Evolutionary conservation across 2,113 vertebrate species (phyloP), one percentile per base, ranked within the genome.

Genomic region (Mustela lutreola): DNA sequence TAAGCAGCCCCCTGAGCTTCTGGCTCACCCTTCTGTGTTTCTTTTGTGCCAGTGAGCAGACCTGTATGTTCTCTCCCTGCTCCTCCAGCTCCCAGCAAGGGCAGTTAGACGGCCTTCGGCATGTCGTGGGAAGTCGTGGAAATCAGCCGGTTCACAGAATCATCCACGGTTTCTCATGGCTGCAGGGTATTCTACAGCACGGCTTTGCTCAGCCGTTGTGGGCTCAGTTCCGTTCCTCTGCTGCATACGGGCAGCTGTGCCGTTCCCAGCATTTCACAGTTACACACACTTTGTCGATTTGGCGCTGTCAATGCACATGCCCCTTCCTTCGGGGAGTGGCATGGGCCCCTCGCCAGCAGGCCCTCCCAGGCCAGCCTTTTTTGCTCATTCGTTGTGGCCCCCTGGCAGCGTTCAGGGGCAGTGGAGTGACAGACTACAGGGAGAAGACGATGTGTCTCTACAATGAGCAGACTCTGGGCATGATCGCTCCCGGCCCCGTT

Each of bases 171-270:
- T 33, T 67, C 63, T 67, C n/a, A 15, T 4, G 4, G 4, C 24
- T 53, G 42, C 7, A 0, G 15, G 10, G 24, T 11, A 1, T 28
- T 12, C 45, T 16, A 11, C 15, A 0, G 24, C 22, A 45, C 22
- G 91, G 60, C 12, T 45, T 42, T 45, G 15, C 33, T n/a, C 28
- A 33, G 2, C 58, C 1, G 0, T 10, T 22, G 0, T 33, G 3
- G 4, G 48, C 48, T 31, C 12, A 3, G 11, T 7, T 24, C 2
- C 6, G 5, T 26, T 53, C 26, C 14, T 42, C 26, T 56, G 18
- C 48, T 42, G 71, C 14, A 1, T 3, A 5, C 5, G 4, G 65
- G 12, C 19, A 0, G 18, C 65, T 86, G 7, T 8, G n/a, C 65
- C 18, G 26, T 22, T 65, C 2, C n/a, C 12, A 2, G 0, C 39